Percentiles rank a stretch among this genome's conserved stretches.
Conservation (phyloP, 2,888 invertebrate species). For the Dryadula phaetusa region DNA sequence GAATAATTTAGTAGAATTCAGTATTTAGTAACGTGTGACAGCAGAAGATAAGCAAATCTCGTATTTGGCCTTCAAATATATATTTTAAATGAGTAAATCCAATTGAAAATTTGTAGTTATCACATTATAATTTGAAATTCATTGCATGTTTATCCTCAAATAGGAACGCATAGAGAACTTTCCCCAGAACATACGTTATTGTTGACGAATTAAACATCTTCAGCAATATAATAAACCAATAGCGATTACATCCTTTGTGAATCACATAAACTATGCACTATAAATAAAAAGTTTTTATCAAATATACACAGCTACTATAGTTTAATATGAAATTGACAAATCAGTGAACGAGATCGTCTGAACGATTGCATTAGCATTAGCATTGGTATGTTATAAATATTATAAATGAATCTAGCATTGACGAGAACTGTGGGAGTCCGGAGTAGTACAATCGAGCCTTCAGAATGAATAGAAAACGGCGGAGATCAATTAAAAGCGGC, state of each 20-base stretch:
- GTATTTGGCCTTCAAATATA: slow-evolving; percentile 26
- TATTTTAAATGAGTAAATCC: slow-evolving; percentile 14
- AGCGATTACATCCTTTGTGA: too few species aligned
- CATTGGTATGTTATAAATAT: background rate
- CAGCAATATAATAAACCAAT: too few species aligned
- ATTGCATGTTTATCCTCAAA: slow-evolving; percentile 14
- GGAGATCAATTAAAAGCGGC: slow-evolving; percentile 72
- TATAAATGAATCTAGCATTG: background rate
- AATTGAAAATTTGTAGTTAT: background rate
- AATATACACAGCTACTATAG: too few species aligned
- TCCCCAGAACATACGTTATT: background rate
- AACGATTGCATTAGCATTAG: background rate
- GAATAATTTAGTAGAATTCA: slow-evolving; percentile 10
- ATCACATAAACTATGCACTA: too few species aligned
- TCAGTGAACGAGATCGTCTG: background rate
- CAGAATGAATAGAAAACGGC: slow-evolving; percentile 65
- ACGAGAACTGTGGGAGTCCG: slow-evolving; percentile 24
- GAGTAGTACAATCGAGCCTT: slow-evolving; percentile 54
- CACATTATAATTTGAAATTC: slow-evolving; percentile 18
- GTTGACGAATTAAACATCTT: too few species aligned
- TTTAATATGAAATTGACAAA: too few species aligned
- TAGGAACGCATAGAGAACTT: slow-evolving; percentile 5
- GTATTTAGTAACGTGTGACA: slow-evolving; percentile 11
- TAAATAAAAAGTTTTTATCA: too few species aligned
- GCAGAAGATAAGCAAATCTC: background rate